A percentile compares a stretch with the other conserved stretches of the same genome.
Evolutionary conservation across 2,888 invertebrate species (phyloP).

Genomic region (Rapana venosa): DNA sequence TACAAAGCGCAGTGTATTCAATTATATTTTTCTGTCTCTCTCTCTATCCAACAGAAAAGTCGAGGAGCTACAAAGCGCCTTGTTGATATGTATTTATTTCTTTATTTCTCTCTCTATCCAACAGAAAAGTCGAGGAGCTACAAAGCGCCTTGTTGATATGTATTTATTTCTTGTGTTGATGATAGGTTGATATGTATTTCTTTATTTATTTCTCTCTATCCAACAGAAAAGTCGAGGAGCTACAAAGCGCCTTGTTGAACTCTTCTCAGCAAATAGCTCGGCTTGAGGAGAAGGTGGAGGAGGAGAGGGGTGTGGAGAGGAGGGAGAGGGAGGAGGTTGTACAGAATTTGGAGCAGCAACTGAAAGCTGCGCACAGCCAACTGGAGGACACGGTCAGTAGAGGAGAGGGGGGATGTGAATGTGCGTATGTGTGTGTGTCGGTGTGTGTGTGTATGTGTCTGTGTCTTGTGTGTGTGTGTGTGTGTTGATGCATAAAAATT

Average conservation of each 20-base stretch:
- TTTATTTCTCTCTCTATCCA: no score
- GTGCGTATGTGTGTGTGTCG: conserved; percentile 27
- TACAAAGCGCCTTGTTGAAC: conserved; percentile 76
- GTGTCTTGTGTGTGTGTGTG: neutral
- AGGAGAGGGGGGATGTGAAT: neutral
- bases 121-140: no score
- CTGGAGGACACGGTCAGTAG: conserved; percentile 69
- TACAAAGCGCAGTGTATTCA: no score
- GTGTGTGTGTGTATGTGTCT: neutral
- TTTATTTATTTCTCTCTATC: neutral
- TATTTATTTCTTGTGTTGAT: no score
- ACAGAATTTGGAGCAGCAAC: conserved; percentile 63
- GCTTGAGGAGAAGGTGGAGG: conserved; percentile 68
- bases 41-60: neutral
- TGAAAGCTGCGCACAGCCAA: conserved; percentile 57
- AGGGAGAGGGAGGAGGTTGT: conserved; percentile 66
- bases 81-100: no score
- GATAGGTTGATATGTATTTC: no score
- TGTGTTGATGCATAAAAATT: no score
- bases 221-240: conserved; percentile 76
- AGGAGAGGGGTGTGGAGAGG: conserved; percentile 62
- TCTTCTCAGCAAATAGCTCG: conserved; percentile 76
- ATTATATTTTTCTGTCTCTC: no score
- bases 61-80: no score
- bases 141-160: no score